Base-by-base conservation (phyloP, 2,113 vertebrate genomes). In the Scytalopus superciliaris region DNA sequence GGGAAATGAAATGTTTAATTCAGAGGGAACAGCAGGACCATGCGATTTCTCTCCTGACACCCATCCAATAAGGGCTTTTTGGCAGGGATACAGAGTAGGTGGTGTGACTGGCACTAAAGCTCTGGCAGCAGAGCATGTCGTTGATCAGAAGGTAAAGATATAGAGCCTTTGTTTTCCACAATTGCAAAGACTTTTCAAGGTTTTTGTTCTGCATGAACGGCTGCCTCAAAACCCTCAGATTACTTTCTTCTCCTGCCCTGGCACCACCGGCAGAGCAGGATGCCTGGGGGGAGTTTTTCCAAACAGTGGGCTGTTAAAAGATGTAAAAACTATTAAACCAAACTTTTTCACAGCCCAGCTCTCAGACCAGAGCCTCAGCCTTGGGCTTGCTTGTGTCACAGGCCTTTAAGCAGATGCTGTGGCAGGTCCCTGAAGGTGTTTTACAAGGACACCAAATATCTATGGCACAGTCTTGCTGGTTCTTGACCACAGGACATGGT, bases 51-150 rank as follows among this genome's bases (percentile, higher is more conserved):
- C 59, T 80, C 40, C 82, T 39, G 42, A 86, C 14, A 8, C 31
- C 50, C 89, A 35, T 83, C 23, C 45, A 53, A 13, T 47, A 13
- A 33, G 33, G 28, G 7, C 0, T 33, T 75, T 95, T 94, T 39
- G 82, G 73, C 92, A 97, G 96, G 95, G 96, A 60, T 88, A 90
- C 67, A 62, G 77, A 45, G 95, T 91, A 21, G 90, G 94, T 44
- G 96, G 90, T 14, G 39, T 88, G 63, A 76, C 75, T 70, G 37
- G 24, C 63, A 63, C 91, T 23, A 30, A 68, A 18, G 75, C 76
- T 33, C 49, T 88, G 73, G 91, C 44, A 1, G 94, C 93, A 50
- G 96, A 97, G 59, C 45, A 10, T 12, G 19, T 84, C 12, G 3
- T 12, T 25, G 89, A 96, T 81, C 93, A 94, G 75, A 96, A 97